These are phyloP conservation scores for Cynodonichthys magdalenae DNA, from an alignment of 2,797 vertebrate species.

Conservation along the genomic window DNA sequence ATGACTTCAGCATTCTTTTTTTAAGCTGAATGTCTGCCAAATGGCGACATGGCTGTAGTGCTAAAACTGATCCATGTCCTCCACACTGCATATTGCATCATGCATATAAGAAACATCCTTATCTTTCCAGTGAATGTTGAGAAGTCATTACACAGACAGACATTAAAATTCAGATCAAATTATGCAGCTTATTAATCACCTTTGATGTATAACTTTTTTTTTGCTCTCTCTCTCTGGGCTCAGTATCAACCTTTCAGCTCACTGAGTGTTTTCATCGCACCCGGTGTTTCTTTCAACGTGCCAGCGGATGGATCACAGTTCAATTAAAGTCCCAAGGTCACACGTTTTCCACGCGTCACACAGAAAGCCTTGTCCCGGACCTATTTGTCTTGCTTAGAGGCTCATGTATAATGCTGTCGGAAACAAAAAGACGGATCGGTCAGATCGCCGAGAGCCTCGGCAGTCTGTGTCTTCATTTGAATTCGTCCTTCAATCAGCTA, in stretches of 20 bases:
- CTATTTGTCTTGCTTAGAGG: slow-evolving; percentile 83
- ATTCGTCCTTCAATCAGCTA: slow-evolving; percentile 77
- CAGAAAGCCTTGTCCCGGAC: slow-evolving; percentile 56
- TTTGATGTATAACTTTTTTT: slow-evolving; percentile 1
- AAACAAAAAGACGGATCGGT: slow-evolving; percentile 70
- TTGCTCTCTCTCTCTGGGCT: neutral
- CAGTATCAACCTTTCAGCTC: slow-evolving; percentile 30
- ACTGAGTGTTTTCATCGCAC: slow-evolving; percentile 36
- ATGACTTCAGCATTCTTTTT: slow-evolving; percentile 53
- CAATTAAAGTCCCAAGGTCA: slow-evolving; percentile 81
- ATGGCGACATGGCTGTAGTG: slow-evolving; percentile 20
- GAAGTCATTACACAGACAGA: slow-evolving; percentile 37
- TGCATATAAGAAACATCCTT: slow-evolving; percentile 33
- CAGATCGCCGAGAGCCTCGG: slow-evolving; percentile 66
- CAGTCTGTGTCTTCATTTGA: slow-evolving; percentile 72
- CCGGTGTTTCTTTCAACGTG: slow-evolving; percentile 47
- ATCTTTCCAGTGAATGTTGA: slow-evolving; percentile 33
- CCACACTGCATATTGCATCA: slow-evolving; percentile 33
- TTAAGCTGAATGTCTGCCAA: slow-evolving; percentile 49
- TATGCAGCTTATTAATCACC: slow-evolving; percentile 24
- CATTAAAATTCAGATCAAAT: slow-evolving; percentile 50
- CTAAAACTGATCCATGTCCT: slow-evolving; percentile 48
- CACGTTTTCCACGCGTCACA: slow-evolving; percentile 58
- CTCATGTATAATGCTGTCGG: slow-evolving; percentile 60
- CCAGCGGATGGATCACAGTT: slow-evolving; percentile 66